These are phyloP conservation scores for Chelmon rostratus DNA, from an alignment of 2,797 vertebrate genomes.

Conservation along the genomic window DNA sequence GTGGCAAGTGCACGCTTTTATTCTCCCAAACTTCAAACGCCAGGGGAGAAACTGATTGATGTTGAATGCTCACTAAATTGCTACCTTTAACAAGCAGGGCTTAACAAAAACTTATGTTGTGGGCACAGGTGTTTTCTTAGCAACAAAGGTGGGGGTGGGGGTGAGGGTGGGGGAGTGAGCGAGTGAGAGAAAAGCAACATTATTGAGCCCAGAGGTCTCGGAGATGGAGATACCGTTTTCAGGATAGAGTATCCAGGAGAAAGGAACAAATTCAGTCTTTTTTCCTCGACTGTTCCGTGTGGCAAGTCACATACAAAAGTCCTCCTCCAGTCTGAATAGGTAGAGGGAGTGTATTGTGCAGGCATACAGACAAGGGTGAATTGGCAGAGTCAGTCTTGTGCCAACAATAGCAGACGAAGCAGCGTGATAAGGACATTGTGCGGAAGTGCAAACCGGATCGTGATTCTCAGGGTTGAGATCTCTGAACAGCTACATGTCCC, in stretches of 20 bases:
- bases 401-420: constrained; percentile 22
- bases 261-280: constrained; percentile 6
- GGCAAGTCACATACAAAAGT: constrained; percentile 45
- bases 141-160: constrained; percentile 18
- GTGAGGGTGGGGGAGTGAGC: constrained; percentile 26
- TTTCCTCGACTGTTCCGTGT: constrained; percentile 37
- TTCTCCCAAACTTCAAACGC: constrained; percentile 65
- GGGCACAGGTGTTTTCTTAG: constrained; percentile 76
- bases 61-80: constrained; percentile 65
- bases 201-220: constrained; percentile 47
- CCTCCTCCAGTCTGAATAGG: constrained; percentile 41
- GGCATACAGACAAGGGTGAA: constrained; percentile 33
- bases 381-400: constrained; percentile 15
- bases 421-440: constrained; percentile 33
- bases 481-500: not conserved
- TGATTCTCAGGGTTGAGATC: constrained; percentile 10
- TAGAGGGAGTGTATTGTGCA: constrained; percentile 35
- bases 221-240: constrained; percentile 32
- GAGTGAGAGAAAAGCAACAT: constrained; percentile 42
- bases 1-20: constrained; percentile 27
- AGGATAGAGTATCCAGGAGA: not conserved
- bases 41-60: constrained; percentile 45
- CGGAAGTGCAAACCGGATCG: not conserved
- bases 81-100: constrained; percentile 68
- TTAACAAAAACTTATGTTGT: constrained; percentile 67